These are phyloP conservation scores for Perccottus glenii DNA, from an alignment of 2,113 vertebrate species.

Conservation along the genomic window DNA sequence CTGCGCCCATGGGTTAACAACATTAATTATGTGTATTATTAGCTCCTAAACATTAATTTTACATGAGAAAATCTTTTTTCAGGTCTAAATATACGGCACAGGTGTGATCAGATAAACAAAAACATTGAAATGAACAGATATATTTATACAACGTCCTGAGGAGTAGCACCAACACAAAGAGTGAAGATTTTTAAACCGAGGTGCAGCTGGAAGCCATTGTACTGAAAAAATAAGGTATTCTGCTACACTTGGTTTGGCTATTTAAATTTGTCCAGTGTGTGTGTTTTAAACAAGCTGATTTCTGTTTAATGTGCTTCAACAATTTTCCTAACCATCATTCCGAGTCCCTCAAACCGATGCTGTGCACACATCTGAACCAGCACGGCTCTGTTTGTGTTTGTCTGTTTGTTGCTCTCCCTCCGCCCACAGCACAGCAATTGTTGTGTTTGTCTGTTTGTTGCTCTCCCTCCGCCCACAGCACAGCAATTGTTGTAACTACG, in stretches of 20 bases:
- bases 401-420: conserved; percentile 35
- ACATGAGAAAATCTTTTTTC: too few species aligned
- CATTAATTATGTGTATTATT: too few species aligned
- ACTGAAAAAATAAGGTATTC: too few species aligned
- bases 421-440: conserved; percentile 50
- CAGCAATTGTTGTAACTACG: conserved; percentile 64
- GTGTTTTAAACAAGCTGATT: conserved; percentile 4
- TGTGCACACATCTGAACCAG: not conserved
- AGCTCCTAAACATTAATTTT: too few species aligned
- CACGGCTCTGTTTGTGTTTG: conserved; percentile 12
- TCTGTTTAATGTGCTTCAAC: conserved; percentile 3
- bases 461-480: conserved; percentile 23
- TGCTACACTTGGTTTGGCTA: not conserved
- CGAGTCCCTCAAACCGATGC: not conserved
- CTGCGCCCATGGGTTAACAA: too few species aligned
- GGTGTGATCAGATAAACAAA: too few species aligned
- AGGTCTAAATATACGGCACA: too few species aligned
- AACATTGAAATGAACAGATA: not conserved
- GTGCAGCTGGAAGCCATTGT: not conserved
- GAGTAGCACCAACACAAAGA: not conserved
- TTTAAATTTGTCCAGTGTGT: too few species aligned
- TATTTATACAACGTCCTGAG: not conserved
- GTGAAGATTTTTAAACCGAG: too few species aligned
- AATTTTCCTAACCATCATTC: not conserved
- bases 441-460: conserved; percentile 40